Conservation (phyloP, 1,140 invertebrate species). For the Drosophila littoralis region DNA sequence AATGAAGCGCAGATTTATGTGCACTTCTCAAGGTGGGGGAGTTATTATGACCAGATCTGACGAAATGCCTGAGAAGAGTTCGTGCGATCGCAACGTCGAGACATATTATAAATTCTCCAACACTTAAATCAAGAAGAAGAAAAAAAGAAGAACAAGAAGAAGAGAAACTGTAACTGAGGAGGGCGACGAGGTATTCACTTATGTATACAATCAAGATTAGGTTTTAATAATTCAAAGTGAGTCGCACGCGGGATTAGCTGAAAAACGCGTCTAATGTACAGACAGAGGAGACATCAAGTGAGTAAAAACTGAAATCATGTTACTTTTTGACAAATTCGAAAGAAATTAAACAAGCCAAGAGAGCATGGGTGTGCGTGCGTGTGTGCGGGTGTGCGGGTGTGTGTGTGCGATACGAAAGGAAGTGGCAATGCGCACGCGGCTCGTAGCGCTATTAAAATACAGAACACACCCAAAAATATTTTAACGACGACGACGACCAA, state of each 20-base stretch:
- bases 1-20: constrained; percentile 38
- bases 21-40: constrained; percentile 61
- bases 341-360: constrained; percentile 71
- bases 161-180: constrained; percentile 25
- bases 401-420: constrained; percentile 67
- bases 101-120: constrained; percentile 59
- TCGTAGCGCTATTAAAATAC: constrained; percentile 77
- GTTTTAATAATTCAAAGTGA: constrained; percentile 82
- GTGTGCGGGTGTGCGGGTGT: constrained; percentile 29
- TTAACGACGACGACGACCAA: constrained; percentile 68
- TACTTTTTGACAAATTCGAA: constrained; percentile 81
- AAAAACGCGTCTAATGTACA: constrained; percentile 53
- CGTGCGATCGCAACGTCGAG: constrained; percentile 68
- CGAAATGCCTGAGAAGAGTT: constrained; percentile 46
- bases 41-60: constrained; percentile 34
- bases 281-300: constrained; percentile 49
- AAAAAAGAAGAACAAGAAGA: not conserved
- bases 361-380: constrained; percentile 3
- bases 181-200: constrained; percentile 6
- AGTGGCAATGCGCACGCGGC: constrained; percentile 71
- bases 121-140: constrained; percentile 1
- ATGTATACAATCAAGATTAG: constrained; percentile 72
- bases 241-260: constrained; percentile 73
- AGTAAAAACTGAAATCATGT: constrained; percentile 82
- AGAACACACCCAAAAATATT: constrained; percentile 83